Evolutionary conservation across 1,140 invertebrate genomes (phyloP).

Genomic region (Aplysia californica): DNA sequence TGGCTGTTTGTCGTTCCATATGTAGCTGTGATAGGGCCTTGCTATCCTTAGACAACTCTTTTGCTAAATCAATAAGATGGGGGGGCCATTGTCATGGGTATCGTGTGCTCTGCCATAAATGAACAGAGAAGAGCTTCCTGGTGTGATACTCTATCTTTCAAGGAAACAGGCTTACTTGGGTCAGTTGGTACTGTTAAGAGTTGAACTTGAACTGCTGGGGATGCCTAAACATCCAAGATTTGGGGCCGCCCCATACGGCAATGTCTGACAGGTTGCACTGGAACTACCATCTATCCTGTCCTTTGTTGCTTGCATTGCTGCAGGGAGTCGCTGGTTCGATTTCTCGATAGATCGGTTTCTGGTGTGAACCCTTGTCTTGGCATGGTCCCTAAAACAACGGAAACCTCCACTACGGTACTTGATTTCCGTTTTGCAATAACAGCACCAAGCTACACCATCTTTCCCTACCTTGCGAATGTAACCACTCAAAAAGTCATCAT

Average conservation of each 20-base stretch:
- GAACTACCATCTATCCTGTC: background rate
- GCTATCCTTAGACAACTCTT: background rate
- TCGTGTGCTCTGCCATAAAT: background rate
- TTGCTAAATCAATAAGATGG: slow-evolving; percentile 63
- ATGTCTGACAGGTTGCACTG: background rate
- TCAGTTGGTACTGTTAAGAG: background rate
- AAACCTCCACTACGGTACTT: background rate
- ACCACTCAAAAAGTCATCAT: background rate
- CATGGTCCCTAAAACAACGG: background rate
- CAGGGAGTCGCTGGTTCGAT: background rate
- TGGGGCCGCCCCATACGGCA: background rate
- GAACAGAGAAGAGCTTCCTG: background rate
- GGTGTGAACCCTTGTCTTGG: background rate
- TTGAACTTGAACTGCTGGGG: background rate
- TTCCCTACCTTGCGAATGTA: background rate
- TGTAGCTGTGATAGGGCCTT: background rate
- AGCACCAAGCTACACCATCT: background rate
- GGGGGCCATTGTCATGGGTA: background rate
- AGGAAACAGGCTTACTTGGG: background rate
- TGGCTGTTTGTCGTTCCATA: background rate
- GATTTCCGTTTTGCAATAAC: background rate
- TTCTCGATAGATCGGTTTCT: background rate
- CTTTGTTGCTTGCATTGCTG: background rate
- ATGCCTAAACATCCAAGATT: background rate
- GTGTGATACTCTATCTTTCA: background rate